Conservation (phyloP, 1,140 invertebrate species). For the Luehdorfia chinensis region DNA sequence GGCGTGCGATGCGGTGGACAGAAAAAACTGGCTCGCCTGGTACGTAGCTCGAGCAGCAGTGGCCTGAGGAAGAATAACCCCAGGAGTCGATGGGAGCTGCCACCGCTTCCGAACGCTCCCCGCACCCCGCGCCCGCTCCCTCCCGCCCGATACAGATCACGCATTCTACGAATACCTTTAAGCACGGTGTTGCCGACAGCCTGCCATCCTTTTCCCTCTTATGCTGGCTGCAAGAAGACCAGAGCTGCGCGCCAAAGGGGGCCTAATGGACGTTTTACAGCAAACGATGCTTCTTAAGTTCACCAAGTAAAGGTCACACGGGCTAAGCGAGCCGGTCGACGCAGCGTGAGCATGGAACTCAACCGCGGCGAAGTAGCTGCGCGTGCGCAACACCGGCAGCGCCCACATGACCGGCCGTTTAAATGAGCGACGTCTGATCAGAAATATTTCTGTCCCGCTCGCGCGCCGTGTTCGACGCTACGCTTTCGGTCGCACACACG, state of each 20-base stretch:
- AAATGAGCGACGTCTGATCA: constrained; percentile 41
- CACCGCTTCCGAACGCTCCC: constrained; percentile 75
- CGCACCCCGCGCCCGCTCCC: constrained; percentile 52
- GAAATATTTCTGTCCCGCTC: constrained; percentile 47
- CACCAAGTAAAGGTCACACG: constrained; percentile 72
- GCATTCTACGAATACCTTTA: constrained; percentile 76
- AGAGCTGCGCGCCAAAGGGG: constrained; percentile 48
- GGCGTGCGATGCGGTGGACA: constrained; percentile 63
- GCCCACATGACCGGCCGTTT: constrained; percentile 68
- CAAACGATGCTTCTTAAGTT: constrained; percentile 73
- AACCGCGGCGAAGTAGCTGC: constrained; percentile 63
- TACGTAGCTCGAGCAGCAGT: constrained; percentile 74
- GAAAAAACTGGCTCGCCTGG: constrained; percentile 71
- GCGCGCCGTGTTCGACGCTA: constrained; percentile 12
- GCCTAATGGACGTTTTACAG: constrained; percentile 67
- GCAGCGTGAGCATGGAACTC: constrained; percentile 65
- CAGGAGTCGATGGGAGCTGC: constrained; percentile 77
- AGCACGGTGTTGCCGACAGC: constrained; percentile 52
- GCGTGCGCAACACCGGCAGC: constrained; percentile 74
- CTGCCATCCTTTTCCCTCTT: constrained; percentile 66
- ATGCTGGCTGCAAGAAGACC: constrained; percentile 39
- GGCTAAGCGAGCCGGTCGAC: constrained; percentile 66
- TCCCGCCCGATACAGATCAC: constrained; percentile 72
- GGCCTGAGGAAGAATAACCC: constrained; percentile 78
- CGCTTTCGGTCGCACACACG: constrained; percentile 45